Base-by-base conservation (phyloP, 2,797 vertebrate species). In the Sebastes hubbsi region DNA sequence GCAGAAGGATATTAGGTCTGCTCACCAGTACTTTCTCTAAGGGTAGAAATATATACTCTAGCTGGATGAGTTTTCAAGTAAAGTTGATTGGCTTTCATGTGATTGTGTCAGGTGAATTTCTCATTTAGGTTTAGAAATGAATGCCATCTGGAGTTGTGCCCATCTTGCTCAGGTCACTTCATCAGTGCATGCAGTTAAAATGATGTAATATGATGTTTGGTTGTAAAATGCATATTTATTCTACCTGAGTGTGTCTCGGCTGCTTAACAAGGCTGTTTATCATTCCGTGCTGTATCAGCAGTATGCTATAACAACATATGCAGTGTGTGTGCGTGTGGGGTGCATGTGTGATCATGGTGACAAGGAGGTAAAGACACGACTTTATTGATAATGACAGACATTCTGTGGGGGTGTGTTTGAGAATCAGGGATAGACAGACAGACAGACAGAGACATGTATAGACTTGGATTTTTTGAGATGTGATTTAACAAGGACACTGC, bases 341-440 rank as follows among this genome's bases (percentile, higher is more conserved):
- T 62, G 22, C 58, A 14, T 75, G 55, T 75, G 58, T 25, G 32
- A 54, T 63, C 38, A 25, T 60, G 42, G 38, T 81, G 63, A 72
- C 27, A 38, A 42, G 16, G 67, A 65, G 64, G 69, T 74, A 36
- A 49, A 80, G 70, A 77, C 27, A 75, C 63, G 18, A 78, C 58
- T 78, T 65, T 63, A 77, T 64, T 61, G 42, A 80, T 81, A 81
- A 59, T 72, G 85, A 85, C 62, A 67, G 76, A 27, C 29, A 49
- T 36, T 49, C 24, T 83, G 13, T 66, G 24, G 42, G 61, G 27
- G 32, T 42, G 67, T 64, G 49, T 49, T n/a, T n/a, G 22, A 49
- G 61, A 59, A 55, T 69, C 60, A 76, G 25, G 30, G 38, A 63
- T 18, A 66, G 64, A 65, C 20, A 70, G 24, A 69, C 9, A 75